Evolutionary conservation across 1,140 invertebrate species (phyloP).

Genomic region (Neelides sp.): DNA sequence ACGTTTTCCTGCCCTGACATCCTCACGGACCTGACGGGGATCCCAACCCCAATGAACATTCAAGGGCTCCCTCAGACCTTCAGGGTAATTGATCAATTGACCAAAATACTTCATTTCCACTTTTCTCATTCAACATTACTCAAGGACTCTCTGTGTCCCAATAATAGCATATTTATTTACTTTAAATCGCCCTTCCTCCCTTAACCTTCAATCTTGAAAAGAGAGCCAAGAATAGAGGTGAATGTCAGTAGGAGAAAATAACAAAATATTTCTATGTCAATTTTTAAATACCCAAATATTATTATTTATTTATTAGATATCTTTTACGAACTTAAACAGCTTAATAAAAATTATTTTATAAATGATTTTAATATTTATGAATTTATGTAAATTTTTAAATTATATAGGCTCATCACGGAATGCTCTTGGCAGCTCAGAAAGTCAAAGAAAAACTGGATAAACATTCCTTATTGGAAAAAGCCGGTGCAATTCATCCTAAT

Average conservation of each 20-base stretch:
- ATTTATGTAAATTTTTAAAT: neutral
- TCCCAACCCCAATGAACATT: slow-evolving; percentile 57
- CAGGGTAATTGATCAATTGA: slow-evolving; percentile 40
- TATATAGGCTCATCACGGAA: slow-evolving; percentile 68
- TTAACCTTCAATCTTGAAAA: no score
- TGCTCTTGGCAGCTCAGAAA: slow-evolving; percentile 68
- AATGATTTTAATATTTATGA: neutral
- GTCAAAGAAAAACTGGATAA: slow-evolving; percentile 58
- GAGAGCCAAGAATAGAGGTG: no score
- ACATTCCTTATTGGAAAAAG: slow-evolving; percentile 51
- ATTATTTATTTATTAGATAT: no score
- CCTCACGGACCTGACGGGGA: slow-evolving; percentile 76
- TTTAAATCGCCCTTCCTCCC: no score
- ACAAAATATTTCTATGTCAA: no score
- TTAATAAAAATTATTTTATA: neutral
- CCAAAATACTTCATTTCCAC: no score
- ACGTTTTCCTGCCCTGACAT: slow-evolving; percentile 72
- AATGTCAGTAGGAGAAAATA: no score
- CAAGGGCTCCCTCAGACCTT: slow-evolving; percentile 54
- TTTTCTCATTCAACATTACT: no score
- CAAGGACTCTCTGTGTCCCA: no score
- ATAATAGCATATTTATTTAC: no score
- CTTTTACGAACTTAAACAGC: no score
- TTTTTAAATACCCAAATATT: no score
- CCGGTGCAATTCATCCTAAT: slow-evolving; percentile 54